Base-by-base conservation (phyloP, 2,797 vertebrate genomes). In the Girardinus metallicus region DNA sequence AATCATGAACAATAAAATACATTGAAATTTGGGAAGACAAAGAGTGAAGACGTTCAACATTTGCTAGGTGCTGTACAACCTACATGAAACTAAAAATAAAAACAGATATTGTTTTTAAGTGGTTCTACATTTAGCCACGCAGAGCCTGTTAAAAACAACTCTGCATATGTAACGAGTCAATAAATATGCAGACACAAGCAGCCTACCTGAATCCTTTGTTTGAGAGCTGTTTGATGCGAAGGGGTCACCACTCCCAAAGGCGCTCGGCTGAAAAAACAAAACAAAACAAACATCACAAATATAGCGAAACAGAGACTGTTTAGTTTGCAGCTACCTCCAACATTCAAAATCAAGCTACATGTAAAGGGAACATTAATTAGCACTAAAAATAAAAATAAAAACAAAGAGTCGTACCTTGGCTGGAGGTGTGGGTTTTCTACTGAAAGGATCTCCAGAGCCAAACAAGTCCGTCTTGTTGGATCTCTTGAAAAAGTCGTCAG, bases 401-500 rank as follows among this genome's bases (percentile, higher is more conserved):
- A 0, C 9, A 34, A 15, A 29, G 71, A 62, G 23, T 46, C 18
- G 95, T 93, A 99, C 98, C 96, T 98, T 98, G 43, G 96, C 86
- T 31, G 97, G 95, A 1, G 95, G 93, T 16, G 96, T 85, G 0
- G 97, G 94, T 82, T 94, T 96, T 90, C 96, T 98, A 21, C 93
- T 92, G 83, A 99, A 98, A 1, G 96, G 96, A 76, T 99, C 98
- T 2, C 97, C 95, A 29, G 92, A 92, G 85, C 95, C 96, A 91
- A 99, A 99, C 0, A 96, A 92, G 88, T 98, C 97, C 0, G 94
- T 92, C 94, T 97, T 97, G 84, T 93, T 94, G 1, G 94, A 93
- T 73, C 95, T 97, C 93, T 96, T 97, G 88, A 98, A 97, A 82
- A 98, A 97, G 90, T 98, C 97, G 0, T 97, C 97, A 0, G 97